Percentiles rank a stretch among this genome's conserved stretches.
Evolutionary conservation across 2,888 invertebrate genomes (phyloP).

Genomic region (Scaptodrosophila latifasciaeformis): DNA sequence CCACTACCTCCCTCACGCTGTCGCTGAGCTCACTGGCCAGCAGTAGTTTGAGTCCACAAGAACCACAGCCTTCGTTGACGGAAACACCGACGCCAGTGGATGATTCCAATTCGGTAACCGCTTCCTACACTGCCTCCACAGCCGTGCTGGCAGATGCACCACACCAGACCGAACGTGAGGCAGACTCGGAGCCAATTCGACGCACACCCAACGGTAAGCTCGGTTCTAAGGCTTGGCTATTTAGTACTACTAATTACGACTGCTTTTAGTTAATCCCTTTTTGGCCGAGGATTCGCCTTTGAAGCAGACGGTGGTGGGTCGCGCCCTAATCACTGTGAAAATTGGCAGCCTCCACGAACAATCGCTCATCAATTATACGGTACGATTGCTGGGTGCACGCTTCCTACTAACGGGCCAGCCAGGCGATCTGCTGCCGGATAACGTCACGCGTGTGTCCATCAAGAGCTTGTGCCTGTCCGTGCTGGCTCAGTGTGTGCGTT

Average conservation of each 20-base stretch:
- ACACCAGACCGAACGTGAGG: too few species aligned
- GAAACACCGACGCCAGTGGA: conserved; percentile 56
- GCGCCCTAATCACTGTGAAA: conserved; percentile 55
- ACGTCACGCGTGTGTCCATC: conserved; percentile 88
- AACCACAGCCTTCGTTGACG: conserved; percentile 44
- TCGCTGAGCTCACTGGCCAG: conserved; percentile 73
- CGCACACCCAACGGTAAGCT: conserved; percentile 55
- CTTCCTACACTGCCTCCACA: conserved; percentile 67
- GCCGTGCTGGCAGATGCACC: conserved; percentile 63
- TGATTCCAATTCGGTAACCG: conserved; percentile 58
- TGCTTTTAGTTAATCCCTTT: conserved; percentile 63
- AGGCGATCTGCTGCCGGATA: conserved; percentile 82
- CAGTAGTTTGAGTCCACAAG: conserved; percentile 56
- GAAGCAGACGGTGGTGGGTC: conserved; percentile 45
- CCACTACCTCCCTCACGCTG: conserved; percentile 62
- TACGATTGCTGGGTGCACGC: conserved; percentile 70
- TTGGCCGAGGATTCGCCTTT: conserved; percentile 54
- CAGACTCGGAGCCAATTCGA: conserved; percentile 31
- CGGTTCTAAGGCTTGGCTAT: not conserved
- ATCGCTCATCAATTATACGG: conserved; percentile 71
- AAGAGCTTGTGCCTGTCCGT: conserved; percentile 91
- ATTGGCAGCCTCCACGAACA: conserved; percentile 74
- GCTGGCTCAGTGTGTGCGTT: conserved; percentile 82
- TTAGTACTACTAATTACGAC: conserved; percentile 40
- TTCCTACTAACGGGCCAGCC: conserved; percentile 72